A percentile compares a stretch with the other conserved stretches of the same genome.
These are phyloP conservation scores for Dicrurus megarhynchus DNA, from an alignment of 2,113 vertebrate species.

Conservation along the genomic window DNA sequence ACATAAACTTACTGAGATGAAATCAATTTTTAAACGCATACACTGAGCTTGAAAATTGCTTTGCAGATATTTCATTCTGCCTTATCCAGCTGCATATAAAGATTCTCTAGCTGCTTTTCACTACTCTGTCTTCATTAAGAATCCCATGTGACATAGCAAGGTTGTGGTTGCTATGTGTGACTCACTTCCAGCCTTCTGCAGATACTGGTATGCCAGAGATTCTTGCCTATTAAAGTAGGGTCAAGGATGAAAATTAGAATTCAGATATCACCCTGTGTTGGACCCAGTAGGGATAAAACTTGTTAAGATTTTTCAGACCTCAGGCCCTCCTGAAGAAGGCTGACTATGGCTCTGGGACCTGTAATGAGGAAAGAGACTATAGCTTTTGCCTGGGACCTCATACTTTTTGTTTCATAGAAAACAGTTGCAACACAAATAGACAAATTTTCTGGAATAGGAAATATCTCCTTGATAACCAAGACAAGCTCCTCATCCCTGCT, in stretches of 20 bases:
- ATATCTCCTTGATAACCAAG: neutral
- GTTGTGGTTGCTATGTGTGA: conserved; percentile 29
- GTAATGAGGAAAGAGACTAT: neutral
- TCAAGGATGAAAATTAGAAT: neutral
- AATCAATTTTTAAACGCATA: neutral
- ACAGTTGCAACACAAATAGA: neutral
- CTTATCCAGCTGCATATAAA: conserved; percentile 1
- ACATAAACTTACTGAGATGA: neutral
- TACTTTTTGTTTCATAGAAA: neutral
- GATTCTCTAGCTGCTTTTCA: neutral
- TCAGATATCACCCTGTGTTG: neutral
- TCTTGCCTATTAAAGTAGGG: neutral
- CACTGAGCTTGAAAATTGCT: neutral
- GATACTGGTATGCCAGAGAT: neutral
- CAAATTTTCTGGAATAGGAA: neutral
- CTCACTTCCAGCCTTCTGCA: conserved; percentile 21
- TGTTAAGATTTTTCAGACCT: neutral
- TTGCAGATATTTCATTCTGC: neutral
- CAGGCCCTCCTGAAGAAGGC: neutral
- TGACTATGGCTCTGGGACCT: neutral
- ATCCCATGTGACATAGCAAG: neutral
- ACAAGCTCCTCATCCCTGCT: neutral
- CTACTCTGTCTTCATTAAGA: neutral
- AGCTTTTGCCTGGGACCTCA: neutral
- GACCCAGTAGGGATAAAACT: neutral